phyloP scores from a whole-genome alignment of 2,888 invertebrate genomes.

The Melieria crassipennis region DNA sequence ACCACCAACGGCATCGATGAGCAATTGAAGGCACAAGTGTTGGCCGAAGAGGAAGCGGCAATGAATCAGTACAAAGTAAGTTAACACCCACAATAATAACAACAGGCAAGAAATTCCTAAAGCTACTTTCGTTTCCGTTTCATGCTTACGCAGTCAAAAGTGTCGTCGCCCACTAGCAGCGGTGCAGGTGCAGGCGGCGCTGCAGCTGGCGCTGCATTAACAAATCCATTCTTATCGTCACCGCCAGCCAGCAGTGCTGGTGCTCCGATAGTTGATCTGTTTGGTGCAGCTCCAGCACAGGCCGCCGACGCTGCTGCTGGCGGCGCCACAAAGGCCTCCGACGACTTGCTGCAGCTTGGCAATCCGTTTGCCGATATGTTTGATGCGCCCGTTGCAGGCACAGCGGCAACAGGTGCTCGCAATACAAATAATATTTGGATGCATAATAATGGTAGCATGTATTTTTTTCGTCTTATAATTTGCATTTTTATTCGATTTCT shows the following conservation, averaged over 20 bases:
- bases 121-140: constrained; percentile 20
- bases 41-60: constrained; percentile 96
- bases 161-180: constrained; percentile 79
- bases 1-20: constrained; percentile 85
- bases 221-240: constrained; percentile 87
- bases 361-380: constrained; percentile 94
- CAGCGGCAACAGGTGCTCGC: constrained; percentile 55
- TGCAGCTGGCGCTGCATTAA: constrained; percentile 70
- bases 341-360: constrained; percentile 86
- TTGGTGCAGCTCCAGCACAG: constrained; percentile 68
- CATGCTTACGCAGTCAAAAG: constrained; percentile 72
- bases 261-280: constrained; percentile 81
- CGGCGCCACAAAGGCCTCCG: constrained; percentile 77
- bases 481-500: constrained; percentile 33
- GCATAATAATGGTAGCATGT: constrained; percentile 66
- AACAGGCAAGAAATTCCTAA: neutral
- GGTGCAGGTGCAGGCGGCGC: constrained; percentile 55
- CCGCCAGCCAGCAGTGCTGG: constrained; percentile 69
- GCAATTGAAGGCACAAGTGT: constrained; percentile 81
- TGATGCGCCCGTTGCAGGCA: constrained; percentile 76
- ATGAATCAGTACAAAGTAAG: constrained; percentile 94
- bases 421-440: constrained; percentile 67
- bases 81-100: constrained; percentile 3
- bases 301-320: constrained; percentile 62
- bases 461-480: constrained; percentile 33